These are phyloP conservation scores for Mechanitis messenoides DNA, from an alignment of 2,888 invertebrate genomes.

Conservation along the genomic window DNA sequence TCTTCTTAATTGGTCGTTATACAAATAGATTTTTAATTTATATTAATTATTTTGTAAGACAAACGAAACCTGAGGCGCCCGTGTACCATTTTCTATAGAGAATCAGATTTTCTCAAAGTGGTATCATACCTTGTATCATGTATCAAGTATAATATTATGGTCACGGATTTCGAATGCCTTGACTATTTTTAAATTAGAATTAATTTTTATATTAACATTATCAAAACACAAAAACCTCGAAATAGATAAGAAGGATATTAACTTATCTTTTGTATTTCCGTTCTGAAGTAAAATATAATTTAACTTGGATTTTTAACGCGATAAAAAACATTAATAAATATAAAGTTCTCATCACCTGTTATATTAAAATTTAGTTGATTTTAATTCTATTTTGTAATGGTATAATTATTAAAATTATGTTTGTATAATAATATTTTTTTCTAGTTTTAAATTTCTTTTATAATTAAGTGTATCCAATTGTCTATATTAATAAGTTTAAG, in stretches of 20 bases:
- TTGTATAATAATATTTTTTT: background rate
- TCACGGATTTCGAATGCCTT: background rate
- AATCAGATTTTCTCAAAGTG: background rate
- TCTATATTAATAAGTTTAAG: slow-evolving; percentile 12
- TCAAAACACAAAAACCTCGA: background rate
- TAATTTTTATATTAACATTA: background rate
- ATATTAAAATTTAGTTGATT: slow-evolving; percentile 12
- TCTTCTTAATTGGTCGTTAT: too few species aligned
- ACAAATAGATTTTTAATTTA: background rate
- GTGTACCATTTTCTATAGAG: background rate
- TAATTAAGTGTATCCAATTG: background rate
- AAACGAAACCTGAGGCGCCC: slow-evolving; percentile 2
- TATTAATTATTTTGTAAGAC: background rate
- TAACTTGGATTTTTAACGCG: background rate
- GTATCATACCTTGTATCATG: slow-evolving; percentile 1
- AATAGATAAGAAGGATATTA: background rate
- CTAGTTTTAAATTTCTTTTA: background rate
- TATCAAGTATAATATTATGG: background rate
- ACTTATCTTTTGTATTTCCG: slow-evolving; percentile 21
- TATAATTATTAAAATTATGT: slow-evolving; percentile 8
- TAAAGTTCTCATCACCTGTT: slow-evolving; percentile 20
- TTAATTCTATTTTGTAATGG: slow-evolving; percentile 8
- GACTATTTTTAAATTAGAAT: background rate
- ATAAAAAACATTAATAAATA: background rate
- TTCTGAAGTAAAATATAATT: slow-evolving; percentile 7